These are phyloP conservation scores for Charina bottae DNA, from an alignment of 2,113 vertebrate genomes.

Conservation along the genomic window DNA sequence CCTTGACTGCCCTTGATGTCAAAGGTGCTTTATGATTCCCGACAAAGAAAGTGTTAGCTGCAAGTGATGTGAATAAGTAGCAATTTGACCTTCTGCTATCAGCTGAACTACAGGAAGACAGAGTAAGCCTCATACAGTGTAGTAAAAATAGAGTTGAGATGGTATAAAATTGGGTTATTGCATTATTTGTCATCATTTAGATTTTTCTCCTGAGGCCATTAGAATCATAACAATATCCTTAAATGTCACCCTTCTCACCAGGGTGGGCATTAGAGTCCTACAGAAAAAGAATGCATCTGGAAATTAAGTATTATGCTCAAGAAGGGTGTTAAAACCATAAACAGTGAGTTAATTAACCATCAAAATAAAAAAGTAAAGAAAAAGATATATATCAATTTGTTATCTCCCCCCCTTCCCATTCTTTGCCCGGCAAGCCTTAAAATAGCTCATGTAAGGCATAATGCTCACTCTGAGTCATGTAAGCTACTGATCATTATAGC, in stretches of 20 bases:
- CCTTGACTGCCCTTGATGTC: slow-evolving; percentile 69
- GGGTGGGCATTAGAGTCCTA: neutral
- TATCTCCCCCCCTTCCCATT: too few relatives aligned
- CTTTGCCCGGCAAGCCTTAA: slow-evolving; percentile 41
- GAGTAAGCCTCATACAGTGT: slow-evolving; percentile 49
- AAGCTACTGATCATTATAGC: slow-evolving; percentile 76
- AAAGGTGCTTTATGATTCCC: slow-evolving; percentile 68
- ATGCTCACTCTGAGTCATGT: slow-evolving; percentile 69
- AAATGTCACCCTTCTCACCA: slow-evolving; percentile 44
- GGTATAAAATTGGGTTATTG: slow-evolving; percentile 43
- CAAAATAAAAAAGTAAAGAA: slow-evolving; percentile 40
- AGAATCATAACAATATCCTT: slow-evolving; percentile 25
- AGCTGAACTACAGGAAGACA: slow-evolving; percentile 54
- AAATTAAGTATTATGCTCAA: neutral
- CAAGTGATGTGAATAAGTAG: slow-evolving; percentile 62
- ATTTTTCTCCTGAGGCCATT: slow-evolving; percentile 47
- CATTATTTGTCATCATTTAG: slow-evolving; percentile 57
- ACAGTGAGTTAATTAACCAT: slow-evolving; percentile 43
- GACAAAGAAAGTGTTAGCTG: slow-evolving; percentile 65
- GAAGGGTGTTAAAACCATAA: slow-evolving; percentile 32
- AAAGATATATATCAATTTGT: neutral
- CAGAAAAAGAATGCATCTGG: accelerated
- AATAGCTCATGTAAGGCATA: slow-evolving; percentile 65
- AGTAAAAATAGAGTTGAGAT: slow-evolving; percentile 60
- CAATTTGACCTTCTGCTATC: slow-evolving; percentile 68